Evolutionary conservation across 1,140 invertebrate species (phyloP).

Genomic region (Orussus abietinus): DNA sequence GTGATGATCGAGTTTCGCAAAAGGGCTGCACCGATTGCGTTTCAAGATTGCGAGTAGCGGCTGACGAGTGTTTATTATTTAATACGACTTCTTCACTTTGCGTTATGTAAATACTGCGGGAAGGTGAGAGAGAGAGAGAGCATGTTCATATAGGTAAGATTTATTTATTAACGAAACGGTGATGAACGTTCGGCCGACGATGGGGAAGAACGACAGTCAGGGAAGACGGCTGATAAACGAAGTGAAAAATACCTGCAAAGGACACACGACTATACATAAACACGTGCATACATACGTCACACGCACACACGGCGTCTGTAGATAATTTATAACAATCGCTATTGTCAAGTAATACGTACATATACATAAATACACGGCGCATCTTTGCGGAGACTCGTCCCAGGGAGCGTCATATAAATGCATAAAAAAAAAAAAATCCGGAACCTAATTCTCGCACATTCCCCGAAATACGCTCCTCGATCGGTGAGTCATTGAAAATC

Average conservation of each 20-base stretch:
- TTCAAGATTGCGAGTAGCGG: constrained; percentile 27
- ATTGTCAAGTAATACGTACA: constrained; percentile 46
- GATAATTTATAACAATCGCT: constrained; percentile 51
- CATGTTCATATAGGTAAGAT: constrained; percentile 48
- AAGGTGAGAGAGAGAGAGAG: constrained; percentile 26
- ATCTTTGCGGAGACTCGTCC: too few species aligned
- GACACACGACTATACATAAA: constrained; percentile 13
- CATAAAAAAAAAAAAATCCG: too few species aligned
- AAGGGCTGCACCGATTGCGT: constrained; percentile 18
- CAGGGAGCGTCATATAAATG: too few species aligned
- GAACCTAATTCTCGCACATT: too few species aligned
- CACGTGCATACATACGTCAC: constrained; percentile 20
- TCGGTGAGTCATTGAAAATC: too few species aligned
- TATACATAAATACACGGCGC: constrained; percentile 31
- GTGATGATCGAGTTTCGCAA: constrained; percentile 6
- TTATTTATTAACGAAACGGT: constrained; percentile 45
- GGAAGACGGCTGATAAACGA: constrained; percentile 1
- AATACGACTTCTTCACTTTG: constrained; percentile 26
- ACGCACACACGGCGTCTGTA: constrained; percentile 41
- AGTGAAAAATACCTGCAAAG: constrained; percentile 11
- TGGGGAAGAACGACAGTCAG: constrained; percentile 9
- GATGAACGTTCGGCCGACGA: constrained; percentile 20
- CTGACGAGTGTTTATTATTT: constrained; percentile 34
- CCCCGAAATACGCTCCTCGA: too few species aligned
- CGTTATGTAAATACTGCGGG: constrained; percentile 42